Evolutionary conservation across 1,140 invertebrate species (phyloP).

Genomic region (Drosophila serrata): DNA sequence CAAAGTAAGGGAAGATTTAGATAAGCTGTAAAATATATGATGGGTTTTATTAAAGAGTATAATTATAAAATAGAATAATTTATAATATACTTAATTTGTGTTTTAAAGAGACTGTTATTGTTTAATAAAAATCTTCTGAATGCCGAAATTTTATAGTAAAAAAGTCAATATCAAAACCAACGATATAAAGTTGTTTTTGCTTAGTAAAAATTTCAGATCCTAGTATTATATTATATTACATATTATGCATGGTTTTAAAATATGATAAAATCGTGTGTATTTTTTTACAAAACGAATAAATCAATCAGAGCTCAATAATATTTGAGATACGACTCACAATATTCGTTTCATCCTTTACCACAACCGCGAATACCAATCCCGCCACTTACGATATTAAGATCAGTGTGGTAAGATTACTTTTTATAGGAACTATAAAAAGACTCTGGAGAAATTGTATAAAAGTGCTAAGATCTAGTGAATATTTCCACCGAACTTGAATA

Average conservation of each 20-base stretch:
- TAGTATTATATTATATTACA: background rate
- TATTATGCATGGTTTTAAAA: no score
- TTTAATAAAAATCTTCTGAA: background rate
- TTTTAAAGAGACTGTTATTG: background rate
- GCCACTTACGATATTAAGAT: background rate
- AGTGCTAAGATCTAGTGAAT: no score
- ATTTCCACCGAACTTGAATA: background rate
- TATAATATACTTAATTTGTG: background rate
- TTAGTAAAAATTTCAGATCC: no score
- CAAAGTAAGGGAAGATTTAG: background rate
- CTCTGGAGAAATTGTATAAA: background rate
- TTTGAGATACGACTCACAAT: background rate
- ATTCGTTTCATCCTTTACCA: background rate
- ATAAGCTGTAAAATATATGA: background rate
- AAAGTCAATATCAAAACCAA: background rate
- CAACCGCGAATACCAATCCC: background rate
- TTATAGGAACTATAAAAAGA: background rate
- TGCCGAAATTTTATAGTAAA: background rate
- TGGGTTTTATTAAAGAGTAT: background rate
- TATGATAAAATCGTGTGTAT: background rate
- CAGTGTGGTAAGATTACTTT: background rate
- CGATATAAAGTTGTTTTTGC: no score
- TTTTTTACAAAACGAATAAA: background rate
- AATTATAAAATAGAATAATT: background rate
- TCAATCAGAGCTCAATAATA: background rate